Conservation (phyloP, 2,797 vertebrate species). For the Macroramphosus scolopax region DNA sequence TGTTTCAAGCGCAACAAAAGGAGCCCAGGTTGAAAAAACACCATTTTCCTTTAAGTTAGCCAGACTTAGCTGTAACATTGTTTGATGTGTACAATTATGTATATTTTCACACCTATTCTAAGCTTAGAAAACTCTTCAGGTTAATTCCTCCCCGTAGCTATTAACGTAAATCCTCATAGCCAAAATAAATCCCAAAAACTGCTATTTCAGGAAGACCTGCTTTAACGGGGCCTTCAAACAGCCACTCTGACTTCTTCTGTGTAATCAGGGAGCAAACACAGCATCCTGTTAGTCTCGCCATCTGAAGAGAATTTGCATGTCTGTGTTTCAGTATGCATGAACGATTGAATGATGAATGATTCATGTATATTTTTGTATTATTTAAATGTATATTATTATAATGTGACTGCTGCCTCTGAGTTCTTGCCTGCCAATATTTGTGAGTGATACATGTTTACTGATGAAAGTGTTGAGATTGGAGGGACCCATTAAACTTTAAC, state of each 20-base stretch:
- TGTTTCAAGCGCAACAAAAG: too few species aligned
- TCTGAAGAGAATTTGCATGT: slow-evolving; percentile 37
- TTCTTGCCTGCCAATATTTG: slow-evolving; percentile 76
- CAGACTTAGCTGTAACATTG: slow-evolving; percentile 20
- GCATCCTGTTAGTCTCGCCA: slow-evolving; percentile 15
- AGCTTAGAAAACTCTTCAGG: too few species aligned
- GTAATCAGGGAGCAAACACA: slow-evolving; percentile 22
- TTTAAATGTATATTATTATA: slow-evolving; percentile 60
- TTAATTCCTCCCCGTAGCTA: slow-evolving; percentile 6
- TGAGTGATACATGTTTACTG: slow-evolving; percentile 68
- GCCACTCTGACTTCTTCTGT: slow-evolving; percentile 8
- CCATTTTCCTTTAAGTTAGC: slow-evolving; percentile 1
- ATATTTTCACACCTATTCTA: slow-evolving; percentile 19
- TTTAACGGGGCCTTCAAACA: slow-evolving; percentile 16
- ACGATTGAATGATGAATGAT: slow-evolving; percentile 33
- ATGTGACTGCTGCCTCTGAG: slow-evolving; percentile 68
- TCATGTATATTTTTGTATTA: slow-evolving; percentile 60
- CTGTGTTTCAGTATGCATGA: slow-evolving; percentile 50
- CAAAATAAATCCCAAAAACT: slow-evolving; percentile 17
- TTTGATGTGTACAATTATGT: slow-evolving; percentile 15
- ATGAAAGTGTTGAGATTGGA: slow-evolving; percentile 38
- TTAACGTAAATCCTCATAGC: slow-evolving; percentile 13
- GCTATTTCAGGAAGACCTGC: slow-evolving; percentile 31
- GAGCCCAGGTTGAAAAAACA: too few species aligned
- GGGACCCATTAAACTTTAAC: slow-evolving; percentile 66